Conservation (phyloP, 2,888 invertebrate species). For the Lasioglossum figueresi region DNA sequence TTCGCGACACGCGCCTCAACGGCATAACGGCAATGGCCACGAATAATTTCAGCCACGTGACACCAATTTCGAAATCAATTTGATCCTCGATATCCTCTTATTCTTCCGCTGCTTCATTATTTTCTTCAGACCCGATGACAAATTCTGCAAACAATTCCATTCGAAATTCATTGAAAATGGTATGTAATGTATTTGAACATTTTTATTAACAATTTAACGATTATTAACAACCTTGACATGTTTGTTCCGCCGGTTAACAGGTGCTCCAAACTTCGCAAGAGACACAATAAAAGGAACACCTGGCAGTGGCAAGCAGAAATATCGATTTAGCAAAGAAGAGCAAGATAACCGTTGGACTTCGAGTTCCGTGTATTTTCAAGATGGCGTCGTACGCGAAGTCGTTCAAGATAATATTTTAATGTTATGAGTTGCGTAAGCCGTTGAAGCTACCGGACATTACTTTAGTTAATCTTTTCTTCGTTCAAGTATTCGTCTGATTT, state of each 20-base stretch:
- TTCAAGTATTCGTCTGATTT: not conserved
- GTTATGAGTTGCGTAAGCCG: not conserved
- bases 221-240: not conserved
- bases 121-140: not conserved
- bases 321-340: not conserved
- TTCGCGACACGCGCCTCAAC: conserved; percentile 39
- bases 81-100: not conserved
- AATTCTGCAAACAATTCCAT: not conserved
- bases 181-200: not conserved
- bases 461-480: not conserved
- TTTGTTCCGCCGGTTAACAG: not conserved
- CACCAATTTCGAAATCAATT: conserved; percentile 20
- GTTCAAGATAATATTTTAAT: not conserved
- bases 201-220: not conserved
- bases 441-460: not conserved
- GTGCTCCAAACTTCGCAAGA: not conserved
- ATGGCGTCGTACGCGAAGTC: not conserved
- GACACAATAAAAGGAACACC: not conserved
- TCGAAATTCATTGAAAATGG: not conserved
- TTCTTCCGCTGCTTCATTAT: not conserved
- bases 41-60: conserved; percentile 27
- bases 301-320: not conserved
- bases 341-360: not conserved
- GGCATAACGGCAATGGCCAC: conserved; percentile 11
- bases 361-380: not conserved